Conservation (phyloP, 2,888 invertebrate species). For the Drosophila longiperda region DNA sequence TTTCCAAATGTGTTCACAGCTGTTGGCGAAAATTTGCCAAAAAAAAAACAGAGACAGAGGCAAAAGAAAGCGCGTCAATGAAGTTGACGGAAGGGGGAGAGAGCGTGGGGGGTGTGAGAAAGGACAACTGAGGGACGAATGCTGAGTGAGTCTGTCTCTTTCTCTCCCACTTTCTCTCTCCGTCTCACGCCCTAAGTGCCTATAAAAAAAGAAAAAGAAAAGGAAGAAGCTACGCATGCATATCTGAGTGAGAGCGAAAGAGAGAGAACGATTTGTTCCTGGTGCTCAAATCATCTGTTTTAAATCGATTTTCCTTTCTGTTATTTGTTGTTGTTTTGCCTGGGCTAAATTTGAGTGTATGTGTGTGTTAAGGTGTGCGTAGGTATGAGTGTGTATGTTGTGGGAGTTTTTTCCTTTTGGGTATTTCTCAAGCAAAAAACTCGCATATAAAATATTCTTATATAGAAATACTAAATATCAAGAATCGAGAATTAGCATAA, state of each 20-base stretch:
- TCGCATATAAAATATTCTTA: slow-evolving; percentile 16
- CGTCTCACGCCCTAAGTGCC: slow-evolving; percentile 40
- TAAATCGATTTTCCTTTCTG: slow-evolving; percentile 71
- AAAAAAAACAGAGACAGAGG: slow-evolving; percentile 17
- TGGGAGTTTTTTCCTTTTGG: slow-evolving; percentile 8
- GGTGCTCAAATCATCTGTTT: slow-evolving; percentile 75
- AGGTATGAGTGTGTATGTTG: not conserved
- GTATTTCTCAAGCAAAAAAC: slow-evolving; percentile 17
- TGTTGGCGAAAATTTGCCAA: slow-evolving; percentile 59
- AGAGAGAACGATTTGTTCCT: slow-evolving; percentile 12
- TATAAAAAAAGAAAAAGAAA: slow-evolving; percentile 7
- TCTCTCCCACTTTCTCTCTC: not conserved
- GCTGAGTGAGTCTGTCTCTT: slow-evolving; percentile 2
- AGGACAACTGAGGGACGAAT: slow-evolving; percentile 48
- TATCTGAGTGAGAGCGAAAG: slow-evolving; percentile 7
- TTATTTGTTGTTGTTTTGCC: slow-evolving; percentile 57
- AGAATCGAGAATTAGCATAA: slow-evolving; percentile 17
- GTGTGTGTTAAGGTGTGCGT: not conserved
- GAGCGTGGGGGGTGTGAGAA: not conserved
- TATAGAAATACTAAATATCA: slow-evolving; percentile 5
- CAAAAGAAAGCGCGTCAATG: slow-evolving; percentile 15
- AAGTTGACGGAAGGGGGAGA: not conserved
- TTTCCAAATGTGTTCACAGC: slow-evolving; percentile 50
- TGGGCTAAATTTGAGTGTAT: slow-evolving; percentile 10
- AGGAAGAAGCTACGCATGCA: slow-evolving; percentile 15